Evolutionary conservation across 2,797 vertebrate genomes (phyloP).

Genomic region (Cephalopachus bancanus): DNA sequence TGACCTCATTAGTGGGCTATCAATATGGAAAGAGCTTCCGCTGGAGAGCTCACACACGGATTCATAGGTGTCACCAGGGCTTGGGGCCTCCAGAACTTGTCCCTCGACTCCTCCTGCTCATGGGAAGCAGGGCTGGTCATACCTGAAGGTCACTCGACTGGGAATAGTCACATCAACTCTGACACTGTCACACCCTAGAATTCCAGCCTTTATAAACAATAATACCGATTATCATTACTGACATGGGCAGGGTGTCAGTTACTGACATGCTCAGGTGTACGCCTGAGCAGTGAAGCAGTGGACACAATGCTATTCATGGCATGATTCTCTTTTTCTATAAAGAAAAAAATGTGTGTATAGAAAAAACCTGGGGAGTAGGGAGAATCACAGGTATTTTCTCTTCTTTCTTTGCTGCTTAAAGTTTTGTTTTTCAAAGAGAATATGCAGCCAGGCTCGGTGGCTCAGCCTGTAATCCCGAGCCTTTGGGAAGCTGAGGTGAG

Average conservation of each 20-base stretch:
- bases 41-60: neutral
- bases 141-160: neutral
- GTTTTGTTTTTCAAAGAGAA: slow-evolving; percentile 55
- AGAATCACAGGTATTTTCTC: neutral
- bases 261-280: neutral
- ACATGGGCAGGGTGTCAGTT: neutral
- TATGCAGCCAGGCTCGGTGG: neutral
- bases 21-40: slow-evolving; percentile 72
- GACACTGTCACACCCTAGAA: neutral
- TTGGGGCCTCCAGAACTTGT: neutral
- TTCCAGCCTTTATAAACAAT: slow-evolving; percentile 32
- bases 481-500: no score
- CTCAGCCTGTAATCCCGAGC: no score
- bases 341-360: neutral
- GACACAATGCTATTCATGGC: neutral
- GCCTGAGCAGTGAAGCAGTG: neutral
- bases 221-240: neutral
- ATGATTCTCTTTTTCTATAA: neutral
- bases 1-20: slow-evolving; percentile 84
- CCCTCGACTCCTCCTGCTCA: neutral
- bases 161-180: neutral
- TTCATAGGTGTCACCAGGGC: slow-evolving; percentile 9
- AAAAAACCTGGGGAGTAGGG: neutral
- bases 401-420: slow-evolving; percentile 45
- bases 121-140: neutral